These are phyloP conservation scores for Hemistola chrysoprasaria DNA, from an alignment of 2,888 invertebrate species.

Conservation along the genomic window DNA sequence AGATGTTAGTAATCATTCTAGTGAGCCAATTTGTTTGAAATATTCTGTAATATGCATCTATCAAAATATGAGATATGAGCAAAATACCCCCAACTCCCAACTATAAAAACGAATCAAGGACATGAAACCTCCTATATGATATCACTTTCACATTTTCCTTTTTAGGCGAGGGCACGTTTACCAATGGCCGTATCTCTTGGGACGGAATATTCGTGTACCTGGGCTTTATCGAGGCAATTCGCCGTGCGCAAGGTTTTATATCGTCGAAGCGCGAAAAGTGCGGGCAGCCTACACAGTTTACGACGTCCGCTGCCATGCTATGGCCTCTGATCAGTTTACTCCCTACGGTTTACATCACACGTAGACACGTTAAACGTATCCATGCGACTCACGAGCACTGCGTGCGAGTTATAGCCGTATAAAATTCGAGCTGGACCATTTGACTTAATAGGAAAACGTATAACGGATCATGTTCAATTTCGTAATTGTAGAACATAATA, in stretches of 20 bases:
- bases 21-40: too few relatives aligned
- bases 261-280: constrained; percentile 55
- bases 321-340: constrained; percentile 54
- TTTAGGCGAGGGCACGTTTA: background rate
- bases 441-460: constrained; percentile 55
- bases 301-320: constrained; percentile 51
- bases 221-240: constrained; percentile 26
- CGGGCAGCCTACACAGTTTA: constrained; percentile 50
- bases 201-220: constrained; percentile 17
- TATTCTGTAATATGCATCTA: too few relatives aligned
- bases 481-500: constrained; percentile 42
- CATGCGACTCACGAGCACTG: constrained; percentile 37
- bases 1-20: too few relatives aligned
- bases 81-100: background rate
- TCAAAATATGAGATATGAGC: too few relatives aligned
- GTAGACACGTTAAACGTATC: constrained; percentile 28
- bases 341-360: constrained; percentile 35
- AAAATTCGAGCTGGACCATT: constrained; percentile 62
- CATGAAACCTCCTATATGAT: constrained; percentile 16
- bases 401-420: constrained; percentile 57
- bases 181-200: constrained; percentile 19
- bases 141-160: constrained; percentile 17
- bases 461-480: constrained; percentile 40
- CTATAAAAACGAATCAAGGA: constrained; percentile 18
- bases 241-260: constrained; percentile 35